Conservation (phyloP, 2,888 invertebrate species). For the Drosophila suboccidentalis region DNA sequence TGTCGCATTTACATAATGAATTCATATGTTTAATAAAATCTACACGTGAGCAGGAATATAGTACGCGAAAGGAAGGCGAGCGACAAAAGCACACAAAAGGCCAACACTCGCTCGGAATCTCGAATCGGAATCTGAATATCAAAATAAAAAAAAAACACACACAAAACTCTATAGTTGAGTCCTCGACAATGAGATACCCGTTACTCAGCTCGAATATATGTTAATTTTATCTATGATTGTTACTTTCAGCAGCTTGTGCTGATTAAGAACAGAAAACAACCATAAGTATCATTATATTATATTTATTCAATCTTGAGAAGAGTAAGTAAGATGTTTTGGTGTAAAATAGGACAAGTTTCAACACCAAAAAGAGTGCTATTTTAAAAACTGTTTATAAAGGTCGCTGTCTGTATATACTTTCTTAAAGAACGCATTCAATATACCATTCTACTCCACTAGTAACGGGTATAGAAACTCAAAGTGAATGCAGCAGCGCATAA, state of each 20-base stretch:
- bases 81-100: constrained; percentile 38
- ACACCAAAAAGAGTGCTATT: no score
- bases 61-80: not conserved
- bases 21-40: constrained; percentile 82
- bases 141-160: not conserved
- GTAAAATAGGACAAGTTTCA: no score
- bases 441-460: not conserved
- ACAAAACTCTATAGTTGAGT: no score
- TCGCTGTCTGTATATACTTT: no score
- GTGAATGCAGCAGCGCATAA: constrained; percentile 49
- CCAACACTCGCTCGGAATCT: constrained; percentile 34
- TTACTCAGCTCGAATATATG: not conserved
- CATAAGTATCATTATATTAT: no score
- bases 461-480: constrained; percentile 1
- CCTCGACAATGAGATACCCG: not conserved
- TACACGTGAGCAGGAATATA: constrained; percentile 71
- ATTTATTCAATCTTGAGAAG: no score
- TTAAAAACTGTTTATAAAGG: no score
- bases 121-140: constrained; percentile 38
- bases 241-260: no score
- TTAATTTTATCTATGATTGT: not conserved
- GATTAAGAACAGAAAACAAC: no score
- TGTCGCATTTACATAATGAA: constrained; percentile 79
- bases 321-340: no score
- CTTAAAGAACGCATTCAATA: not conserved